These are phyloP conservation scores for Oegoconia quadripuncta DNA, from an alignment of 2,888 invertebrate genomes.

Conservation along the genomic window DNA sequence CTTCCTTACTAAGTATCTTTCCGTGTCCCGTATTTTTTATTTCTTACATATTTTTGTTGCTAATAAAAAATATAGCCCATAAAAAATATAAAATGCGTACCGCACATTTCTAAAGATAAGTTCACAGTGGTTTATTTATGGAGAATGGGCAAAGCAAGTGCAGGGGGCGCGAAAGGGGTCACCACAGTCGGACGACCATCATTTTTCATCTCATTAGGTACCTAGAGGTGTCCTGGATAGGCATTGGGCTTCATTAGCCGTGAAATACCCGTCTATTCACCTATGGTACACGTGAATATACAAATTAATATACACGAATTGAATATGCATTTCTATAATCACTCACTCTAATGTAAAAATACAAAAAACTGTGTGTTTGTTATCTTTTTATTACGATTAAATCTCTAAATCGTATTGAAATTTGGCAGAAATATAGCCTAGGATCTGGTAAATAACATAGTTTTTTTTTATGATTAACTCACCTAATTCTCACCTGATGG, in stretches of 20 bases:
- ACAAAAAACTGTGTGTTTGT: too few relatives aligned
- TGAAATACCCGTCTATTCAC: slow-evolving; percentile 24
- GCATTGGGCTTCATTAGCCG: slow-evolving; percentile 55
- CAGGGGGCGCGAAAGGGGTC: slow-evolving; percentile 66
- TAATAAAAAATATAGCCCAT: slow-evolving; percentile 15
- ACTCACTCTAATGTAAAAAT: too few relatives aligned
- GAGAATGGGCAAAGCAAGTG: slow-evolving; percentile 48
- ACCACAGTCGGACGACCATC: slow-evolving; percentile 64
- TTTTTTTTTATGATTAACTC: too few relatives aligned
- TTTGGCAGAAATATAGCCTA: too few relatives aligned
- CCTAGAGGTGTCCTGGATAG: slow-evolving; percentile 55
- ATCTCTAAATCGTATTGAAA: too few relatives aligned
- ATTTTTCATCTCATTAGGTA: slow-evolving; percentile 71
- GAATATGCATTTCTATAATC: too few relatives aligned
- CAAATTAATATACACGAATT: too few relatives aligned
- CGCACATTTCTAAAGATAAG: slow-evolving; percentile 6
- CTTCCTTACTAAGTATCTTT: slow-evolving; percentile 13
- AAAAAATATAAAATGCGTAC: slow-evolving; percentile 4
- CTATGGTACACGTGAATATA: too few relatives aligned
- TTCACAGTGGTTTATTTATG: slow-evolving; percentile 42
- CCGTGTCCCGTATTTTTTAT: slow-evolving; percentile 13
- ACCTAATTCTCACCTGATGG: too few relatives aligned
- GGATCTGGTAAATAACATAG: too few relatives aligned
- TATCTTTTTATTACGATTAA: too few relatives aligned
- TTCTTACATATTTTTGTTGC: slow-evolving; percentile 11